Percentiles rank a stretch among this genome's conserved stretches.
Conservation (phyloP, 2,113 vertebrate species). For the Nycticorax nycticorax region DNA sequence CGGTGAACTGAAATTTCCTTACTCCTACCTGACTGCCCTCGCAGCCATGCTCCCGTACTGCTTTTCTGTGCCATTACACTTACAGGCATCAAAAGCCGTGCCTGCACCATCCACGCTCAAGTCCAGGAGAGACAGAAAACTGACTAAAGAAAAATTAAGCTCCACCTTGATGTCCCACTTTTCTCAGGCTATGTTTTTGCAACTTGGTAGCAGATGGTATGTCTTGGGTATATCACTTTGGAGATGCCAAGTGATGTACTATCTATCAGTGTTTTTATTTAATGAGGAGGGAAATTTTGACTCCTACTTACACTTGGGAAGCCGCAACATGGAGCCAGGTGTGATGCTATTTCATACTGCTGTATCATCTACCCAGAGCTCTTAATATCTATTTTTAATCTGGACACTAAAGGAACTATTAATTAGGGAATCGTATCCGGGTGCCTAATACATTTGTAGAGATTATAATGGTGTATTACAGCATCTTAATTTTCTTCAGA, state of each 20-base stretch:
- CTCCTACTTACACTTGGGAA: constrained; percentile 58
- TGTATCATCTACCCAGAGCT: constrained; percentile 58
- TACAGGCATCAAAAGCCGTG: background rate
- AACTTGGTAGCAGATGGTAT: constrained; percentile 54
- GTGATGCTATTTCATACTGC: constrained; percentile 54
- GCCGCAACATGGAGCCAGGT: constrained; percentile 54
- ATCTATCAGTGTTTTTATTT: constrained; percentile 59
- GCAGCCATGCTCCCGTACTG: background rate
- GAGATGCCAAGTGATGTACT: constrained; percentile 61
- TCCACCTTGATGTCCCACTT: constrained; percentile 67
- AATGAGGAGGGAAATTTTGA: constrained; percentile 61
- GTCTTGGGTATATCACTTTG: constrained; percentile 62
- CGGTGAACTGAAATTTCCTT: background rate
- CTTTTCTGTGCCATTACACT: background rate
- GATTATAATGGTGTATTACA: background rate
- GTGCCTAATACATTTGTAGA: constrained; percentile 30
- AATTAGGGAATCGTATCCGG: constrained; percentile 57
- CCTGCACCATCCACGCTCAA: background rate
- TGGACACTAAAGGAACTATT: constrained; percentile 43
- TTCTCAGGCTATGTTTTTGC: constrained; percentile 66
- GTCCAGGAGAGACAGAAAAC: constrained; percentile 41
- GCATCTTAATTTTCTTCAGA: constrained; percentile 18
- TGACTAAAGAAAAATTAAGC: constrained; percentile 61
- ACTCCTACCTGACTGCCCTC: background rate
- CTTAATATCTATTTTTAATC: constrained; percentile 67